phyloP scores from a whole-genome alignment of 2,888 invertebrate genomes.

The Antitype chi region DNA sequence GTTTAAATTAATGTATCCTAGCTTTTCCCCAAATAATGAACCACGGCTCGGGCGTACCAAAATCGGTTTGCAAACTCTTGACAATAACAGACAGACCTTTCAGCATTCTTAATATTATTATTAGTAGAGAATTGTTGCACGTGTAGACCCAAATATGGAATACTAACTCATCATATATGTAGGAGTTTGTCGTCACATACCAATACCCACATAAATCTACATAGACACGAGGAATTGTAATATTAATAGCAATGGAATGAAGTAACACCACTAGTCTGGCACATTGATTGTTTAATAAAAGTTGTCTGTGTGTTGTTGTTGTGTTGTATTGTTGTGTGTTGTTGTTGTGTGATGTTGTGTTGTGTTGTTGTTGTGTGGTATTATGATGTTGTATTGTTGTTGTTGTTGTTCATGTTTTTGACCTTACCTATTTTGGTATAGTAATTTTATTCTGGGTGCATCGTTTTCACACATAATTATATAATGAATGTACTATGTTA shows the following conservation, averaged over 20 bases:
- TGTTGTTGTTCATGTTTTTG: no score
- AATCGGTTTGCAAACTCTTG: not conserved
- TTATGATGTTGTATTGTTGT: no score
- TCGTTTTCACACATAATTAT: no score
- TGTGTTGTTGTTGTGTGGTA: no score
- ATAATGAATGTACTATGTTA: no score
- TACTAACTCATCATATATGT: conserved; percentile 17
- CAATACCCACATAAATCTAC: conserved; percentile 7
- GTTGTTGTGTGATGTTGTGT: no score
- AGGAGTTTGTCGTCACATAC: not conserved
- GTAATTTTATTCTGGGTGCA: no score
- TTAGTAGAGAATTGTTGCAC: conserved; percentile 17
- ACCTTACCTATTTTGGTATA: no score
- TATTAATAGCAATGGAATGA: not conserved
- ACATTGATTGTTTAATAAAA: no score
- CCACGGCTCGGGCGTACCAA: not conserved
- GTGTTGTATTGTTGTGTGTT: no score
- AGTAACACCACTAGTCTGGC: not conserved
- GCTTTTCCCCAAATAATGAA: not conserved
- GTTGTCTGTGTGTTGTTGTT: no score
- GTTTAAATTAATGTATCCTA: not conserved
- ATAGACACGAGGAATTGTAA: not conserved
- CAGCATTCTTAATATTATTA: not conserved
- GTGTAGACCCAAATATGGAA: conserved; percentile 16
- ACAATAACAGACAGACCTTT: not conserved